A percentile compares a stretch with the other conserved stretches of the same genome.
Conservation (phyloP, 2,113 vertebrate species). For the Salvelinus namaycush region DNA sequence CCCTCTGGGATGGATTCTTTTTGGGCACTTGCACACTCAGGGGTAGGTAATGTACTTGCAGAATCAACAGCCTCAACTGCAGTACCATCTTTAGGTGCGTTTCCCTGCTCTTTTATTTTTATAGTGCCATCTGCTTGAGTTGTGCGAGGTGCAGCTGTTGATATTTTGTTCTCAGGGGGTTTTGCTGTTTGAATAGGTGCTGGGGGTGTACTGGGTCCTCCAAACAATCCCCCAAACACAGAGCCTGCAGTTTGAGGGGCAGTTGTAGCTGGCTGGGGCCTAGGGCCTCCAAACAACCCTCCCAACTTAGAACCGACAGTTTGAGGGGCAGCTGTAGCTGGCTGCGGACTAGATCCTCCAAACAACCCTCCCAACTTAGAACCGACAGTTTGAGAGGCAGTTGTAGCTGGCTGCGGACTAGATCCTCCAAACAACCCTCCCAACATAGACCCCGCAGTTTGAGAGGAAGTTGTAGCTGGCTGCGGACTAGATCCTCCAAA, state of each 20-base stretch:
- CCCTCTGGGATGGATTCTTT: slow-evolving; percentile 31
- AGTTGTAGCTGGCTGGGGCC: slow-evolving; percentile 23
- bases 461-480: slow-evolving; percentile 13
- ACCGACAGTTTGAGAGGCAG: slow-evolving; percentile 30
- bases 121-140: too few species aligned
- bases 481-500: slow-evolving; percentile 39
- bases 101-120: not conserved
- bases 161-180: not conserved
- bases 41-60: slow-evolving; percentile 19
- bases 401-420: slow-evolving; percentile 20
- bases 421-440: slow-evolving; percentile 27
- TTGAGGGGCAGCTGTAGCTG: slow-evolving; percentile 22
- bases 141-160: too few species aligned
- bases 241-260: slow-evolving; percentile 66
- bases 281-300: slow-evolving; percentile 28
- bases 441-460: slow-evolving; percentile 13
- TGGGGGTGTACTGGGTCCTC: slow-evolving; percentile 17
- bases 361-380: slow-evolving; percentile 1
- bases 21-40: slow-evolving; percentile 14
- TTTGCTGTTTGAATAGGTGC: slow-evolving; percentile 47
- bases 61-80: slow-evolving; percentile 19
- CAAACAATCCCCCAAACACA: not conserved
- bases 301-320: slow-evolving; percentile 43
- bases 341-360: slow-evolving; percentile 36
- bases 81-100: not conserved